phyloP scores from a whole-genome alignment of 2,797 vertebrate genomes.

The Sebastiscus albofasciatus region DNA sequence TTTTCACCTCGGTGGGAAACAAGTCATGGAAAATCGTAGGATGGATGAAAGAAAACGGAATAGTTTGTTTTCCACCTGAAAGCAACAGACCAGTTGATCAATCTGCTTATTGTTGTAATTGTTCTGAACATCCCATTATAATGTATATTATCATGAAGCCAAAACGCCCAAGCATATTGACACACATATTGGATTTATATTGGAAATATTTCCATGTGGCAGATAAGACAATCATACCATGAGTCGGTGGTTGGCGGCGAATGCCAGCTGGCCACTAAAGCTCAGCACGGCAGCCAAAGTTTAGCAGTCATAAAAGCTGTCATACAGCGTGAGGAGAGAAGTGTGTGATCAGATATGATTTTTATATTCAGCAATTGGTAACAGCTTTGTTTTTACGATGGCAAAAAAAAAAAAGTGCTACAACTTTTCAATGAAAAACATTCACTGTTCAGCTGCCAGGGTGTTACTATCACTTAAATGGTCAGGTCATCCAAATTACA shows the following conservation, averaged over 20 bases:
- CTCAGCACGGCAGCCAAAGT: conserved; percentile 2
- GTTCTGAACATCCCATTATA: background rate
- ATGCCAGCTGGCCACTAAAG: background rate
- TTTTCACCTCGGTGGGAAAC: background rate
- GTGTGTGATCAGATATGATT: background rate
- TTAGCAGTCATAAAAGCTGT: background rate
- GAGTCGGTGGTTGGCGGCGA: background rate
- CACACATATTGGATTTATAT: background rate
- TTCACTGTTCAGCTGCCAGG: background rate
- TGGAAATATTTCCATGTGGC: background rate
- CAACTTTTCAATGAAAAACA: background rate
- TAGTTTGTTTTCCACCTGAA: background rate
- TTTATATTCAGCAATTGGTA: background rate
- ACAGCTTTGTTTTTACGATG: background rate
- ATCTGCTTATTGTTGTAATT: too few relatives aligned
- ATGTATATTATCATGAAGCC: background rate
- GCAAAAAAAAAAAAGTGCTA: background rate
- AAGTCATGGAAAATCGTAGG: too few relatives aligned
- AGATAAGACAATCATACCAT: background rate
- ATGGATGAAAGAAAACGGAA: too few relatives aligned
- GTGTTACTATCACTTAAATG: background rate
- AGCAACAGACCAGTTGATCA: background rate
- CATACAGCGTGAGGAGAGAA: background rate
- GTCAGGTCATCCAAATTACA: background rate
- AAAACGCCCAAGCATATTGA: background rate